Conservation (phyloP, 2,113 vertebrate genomes). For the Toxotes chatareus region DNA sequence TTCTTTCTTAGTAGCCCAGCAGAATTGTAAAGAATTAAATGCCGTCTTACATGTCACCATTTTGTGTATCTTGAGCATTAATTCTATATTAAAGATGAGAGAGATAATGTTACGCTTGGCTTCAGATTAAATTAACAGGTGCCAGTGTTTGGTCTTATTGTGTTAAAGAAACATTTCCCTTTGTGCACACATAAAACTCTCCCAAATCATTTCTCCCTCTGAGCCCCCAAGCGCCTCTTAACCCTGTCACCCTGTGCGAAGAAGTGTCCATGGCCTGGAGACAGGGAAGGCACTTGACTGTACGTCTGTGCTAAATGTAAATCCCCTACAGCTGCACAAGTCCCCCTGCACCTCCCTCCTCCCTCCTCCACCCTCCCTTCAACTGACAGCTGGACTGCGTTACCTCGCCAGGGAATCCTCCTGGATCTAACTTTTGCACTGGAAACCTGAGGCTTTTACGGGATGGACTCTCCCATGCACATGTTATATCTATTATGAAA, state of each 20-base stretch:
- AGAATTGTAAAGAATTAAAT: constrained; percentile 7
- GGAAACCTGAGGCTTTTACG: constrained; percentile 53
- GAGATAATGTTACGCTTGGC: not conserved
- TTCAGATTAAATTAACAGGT: not conserved
- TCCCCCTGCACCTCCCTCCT: constrained; percentile 17
- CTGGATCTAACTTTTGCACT: constrained; percentile 46
- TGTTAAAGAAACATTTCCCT: constrained; percentile 12
- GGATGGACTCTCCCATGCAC: constrained; percentile 52
- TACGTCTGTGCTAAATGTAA: constrained; percentile 54
- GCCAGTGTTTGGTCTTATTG: not conserved
- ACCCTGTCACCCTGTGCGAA: constrained; percentile 39
- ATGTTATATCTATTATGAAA: constrained; percentile 66
- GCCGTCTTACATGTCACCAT: not conserved
- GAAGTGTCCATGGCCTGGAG: constrained; percentile 49
- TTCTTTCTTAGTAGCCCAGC: not conserved
- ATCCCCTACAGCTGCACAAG: constrained; percentile 56
- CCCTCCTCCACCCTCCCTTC: constrained; percentile 11
- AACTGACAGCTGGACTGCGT: constrained; percentile 74
- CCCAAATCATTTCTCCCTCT: constrained; percentile 26
- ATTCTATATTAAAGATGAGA: not conserved
- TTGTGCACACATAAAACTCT: constrained; percentile 17
- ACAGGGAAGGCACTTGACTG: constrained; percentile 58
- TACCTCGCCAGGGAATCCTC: constrained; percentile 71
- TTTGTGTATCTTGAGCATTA: not conserved
- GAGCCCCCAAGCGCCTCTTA: constrained; percentile 59